phyloP scores from a whole-genome alignment of 2,888 invertebrate genomes.

The Tenthredo livida region DNA sequence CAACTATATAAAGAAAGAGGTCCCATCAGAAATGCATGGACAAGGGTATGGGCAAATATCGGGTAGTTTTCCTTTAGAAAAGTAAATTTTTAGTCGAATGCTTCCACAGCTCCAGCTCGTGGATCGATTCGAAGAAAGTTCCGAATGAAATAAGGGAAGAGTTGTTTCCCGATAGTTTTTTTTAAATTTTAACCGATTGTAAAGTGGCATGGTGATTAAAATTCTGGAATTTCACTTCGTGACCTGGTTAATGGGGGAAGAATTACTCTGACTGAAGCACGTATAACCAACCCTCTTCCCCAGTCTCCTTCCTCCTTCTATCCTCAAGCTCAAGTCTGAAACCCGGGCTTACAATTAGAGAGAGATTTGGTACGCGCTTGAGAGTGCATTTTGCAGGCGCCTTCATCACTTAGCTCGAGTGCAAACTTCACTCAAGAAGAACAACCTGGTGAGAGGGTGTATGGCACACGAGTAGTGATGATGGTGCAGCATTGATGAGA shows the following conservation, averaged over 20 bases:
- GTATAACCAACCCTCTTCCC: neutral
- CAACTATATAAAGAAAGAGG: neutral
- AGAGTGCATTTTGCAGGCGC: slow-evolving; percentile 39
- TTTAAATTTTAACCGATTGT: neutral
- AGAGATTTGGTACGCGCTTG: slow-evolving; percentile 24
- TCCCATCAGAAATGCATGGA: neutral
- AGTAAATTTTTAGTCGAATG: neutral
- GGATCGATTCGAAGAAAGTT: neutral
- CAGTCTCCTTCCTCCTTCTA: neutral
- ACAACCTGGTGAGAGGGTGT: neutral
- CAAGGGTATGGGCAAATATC: neutral
- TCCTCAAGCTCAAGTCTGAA: neutral
- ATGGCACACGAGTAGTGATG: neutral
- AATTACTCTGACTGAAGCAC: slow-evolving; percentile 4
- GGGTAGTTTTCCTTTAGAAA: neutral
- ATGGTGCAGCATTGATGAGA: slow-evolving; percentile 21
- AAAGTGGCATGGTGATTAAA: neutral
- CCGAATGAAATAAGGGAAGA: neutral
- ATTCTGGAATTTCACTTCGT: neutral
- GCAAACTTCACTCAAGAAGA: slow-evolving; percentile 30
- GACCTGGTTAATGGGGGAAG: slow-evolving; percentile 12
- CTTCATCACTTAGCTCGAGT: slow-evolving; percentile 38
- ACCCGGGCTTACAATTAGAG: neutral
- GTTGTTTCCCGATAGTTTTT: neutral
- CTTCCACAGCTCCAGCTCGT: neutral